Conservation (phyloP, 1,140 invertebrate species). For the Helicorthomorpha holstii region DNA sequence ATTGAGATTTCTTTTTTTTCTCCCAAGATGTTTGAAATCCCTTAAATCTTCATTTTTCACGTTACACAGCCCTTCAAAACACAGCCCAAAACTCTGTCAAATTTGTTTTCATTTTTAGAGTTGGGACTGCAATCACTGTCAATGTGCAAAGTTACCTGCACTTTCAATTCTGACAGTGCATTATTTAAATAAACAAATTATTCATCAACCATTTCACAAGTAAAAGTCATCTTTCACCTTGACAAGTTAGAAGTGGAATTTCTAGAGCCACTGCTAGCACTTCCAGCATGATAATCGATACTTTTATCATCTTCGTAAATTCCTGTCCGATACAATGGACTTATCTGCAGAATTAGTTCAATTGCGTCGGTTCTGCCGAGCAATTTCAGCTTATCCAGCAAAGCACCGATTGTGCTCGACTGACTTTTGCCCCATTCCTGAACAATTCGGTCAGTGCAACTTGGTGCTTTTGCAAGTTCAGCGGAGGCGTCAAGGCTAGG, state of each 20-base stretch:
- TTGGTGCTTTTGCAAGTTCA: conserved; percentile 17
- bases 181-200: no score
- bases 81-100: no score
- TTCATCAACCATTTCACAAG: no score
- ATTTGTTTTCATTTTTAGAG: no score
- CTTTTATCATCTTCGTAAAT: conserved; percentile 16
- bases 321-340: conserved; percentile 27
- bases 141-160: no score
- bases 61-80: no score
- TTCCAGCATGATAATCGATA: conserved; percentile 8
- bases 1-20: no score
- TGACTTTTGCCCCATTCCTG: conserved; percentile 30
- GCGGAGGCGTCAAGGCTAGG: conserved; percentile 30
- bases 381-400: conserved; percentile 32
- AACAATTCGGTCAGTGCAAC: conserved; percentile 31
- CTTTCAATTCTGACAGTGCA: no score
- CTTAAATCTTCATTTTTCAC: no score
- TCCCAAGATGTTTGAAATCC: no score
- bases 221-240: no score
- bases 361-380: conserved; percentile 33
- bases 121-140: no score
- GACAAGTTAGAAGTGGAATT: conserved; percentile 14
- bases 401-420: conserved; percentile 26
- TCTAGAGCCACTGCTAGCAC: conserved; percentile 6
- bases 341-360: conserved; percentile 28